Evolutionary conservation across 2,888 invertebrate species (phyloP), one percentile per base, ranked within the genome.

Genomic region (Artemia sinica): DNA sequence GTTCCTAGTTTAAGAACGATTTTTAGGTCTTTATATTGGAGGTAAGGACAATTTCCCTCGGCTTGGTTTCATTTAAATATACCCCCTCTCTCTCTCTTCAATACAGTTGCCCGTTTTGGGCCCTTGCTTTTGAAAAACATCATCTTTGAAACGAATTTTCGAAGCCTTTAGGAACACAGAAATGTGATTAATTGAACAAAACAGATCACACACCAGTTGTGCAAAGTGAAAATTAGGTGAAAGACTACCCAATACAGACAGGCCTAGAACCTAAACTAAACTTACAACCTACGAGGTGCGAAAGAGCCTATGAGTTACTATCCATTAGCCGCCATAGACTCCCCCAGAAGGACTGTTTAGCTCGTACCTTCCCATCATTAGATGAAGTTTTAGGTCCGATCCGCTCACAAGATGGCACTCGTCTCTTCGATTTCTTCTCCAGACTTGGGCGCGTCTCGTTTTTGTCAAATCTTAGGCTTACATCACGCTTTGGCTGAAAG

Each of bases 221-320:
- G 63, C 63, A 58, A 6, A 58, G 63, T 58, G 63, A 58, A 28
- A 58, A 18, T 11, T 58, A 10, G 28, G 63, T 58, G 63, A 58
- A 58, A 58, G 14, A 58, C 14, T 28, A 58, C 63, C 41, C 12
- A 58, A n/a, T 58, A 58, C 63, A 58, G 63, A 58, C 63, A 58
- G 63, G 63, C 63, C n/a, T 58, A 58, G 63, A 58, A 58, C 63
- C 63, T 58, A 28, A 58, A 58, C 63, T 58, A 58, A 58, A 58
- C 63, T 58, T 58, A 58, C 63, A 58, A 58, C 63, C 63, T 58
- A 58, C 63, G 63, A 58, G 63, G 63, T 58, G 63, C 14, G 10
- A 58, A 41, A 41, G 41, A 18, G 63, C 10, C 63, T 58, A 58
- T 10, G 63, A 10, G 63, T 58, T 58, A 58, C 28, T 58, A 58